Percentiles rank a stretch among this genome's conserved stretches.
These are phyloP conservation scores for Lateolabrax maculatus DNA, from an alignment of 2,797 vertebrate species.

Conservation along the genomic window DNA sequence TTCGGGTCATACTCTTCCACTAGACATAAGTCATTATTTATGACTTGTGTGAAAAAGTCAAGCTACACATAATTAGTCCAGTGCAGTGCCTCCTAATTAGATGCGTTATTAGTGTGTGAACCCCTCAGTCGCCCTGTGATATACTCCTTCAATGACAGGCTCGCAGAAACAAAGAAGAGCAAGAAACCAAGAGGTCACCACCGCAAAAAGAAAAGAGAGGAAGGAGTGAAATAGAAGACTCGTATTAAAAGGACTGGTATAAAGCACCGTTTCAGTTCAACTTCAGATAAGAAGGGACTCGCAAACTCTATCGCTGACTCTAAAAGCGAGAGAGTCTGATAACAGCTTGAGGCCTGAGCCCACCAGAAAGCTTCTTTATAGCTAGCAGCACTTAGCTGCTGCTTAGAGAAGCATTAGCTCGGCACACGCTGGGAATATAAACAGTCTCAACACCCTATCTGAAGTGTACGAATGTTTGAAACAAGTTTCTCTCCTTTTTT, in stretches of 20 bases:
- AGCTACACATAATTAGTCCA: constrained; percentile 59
- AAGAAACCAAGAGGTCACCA: constrained; percentile 11
- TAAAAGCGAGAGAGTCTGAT: background rate
- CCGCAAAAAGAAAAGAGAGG: constrained; percentile 1
- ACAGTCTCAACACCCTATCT: constrained; percentile 28
- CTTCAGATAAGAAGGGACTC: constrained; percentile 12
- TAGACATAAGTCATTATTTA: constrained; percentile 61
- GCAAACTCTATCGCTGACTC: background rate
- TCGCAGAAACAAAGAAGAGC: constrained; percentile 25
- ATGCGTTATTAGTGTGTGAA: constrained; percentile 57
- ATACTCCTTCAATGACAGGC: constrained; percentile 30
- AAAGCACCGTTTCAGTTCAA: constrained; percentile 6
- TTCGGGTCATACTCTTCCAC: constrained; percentile 27
- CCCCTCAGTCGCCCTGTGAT: constrained; percentile 38
- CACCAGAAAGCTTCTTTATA: constrained; percentile 26
- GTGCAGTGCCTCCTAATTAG: constrained; percentile 52
- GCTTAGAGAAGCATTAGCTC: constrained; percentile 44
- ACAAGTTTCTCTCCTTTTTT: constrained; percentile 6
- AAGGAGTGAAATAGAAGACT: background rate
- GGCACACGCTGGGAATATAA: constrained; percentile 35
- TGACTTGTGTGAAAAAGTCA: constrained; percentile 45
- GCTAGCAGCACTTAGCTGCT: constrained; percentile 49
- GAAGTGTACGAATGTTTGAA: constrained; percentile 32
- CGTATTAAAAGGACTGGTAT: background rate
- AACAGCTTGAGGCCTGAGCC: constrained; percentile 18